Evolutionary conservation across 2,888 invertebrate species (phyloP).

Genomic region (Pseudococcus viburni): DNA sequence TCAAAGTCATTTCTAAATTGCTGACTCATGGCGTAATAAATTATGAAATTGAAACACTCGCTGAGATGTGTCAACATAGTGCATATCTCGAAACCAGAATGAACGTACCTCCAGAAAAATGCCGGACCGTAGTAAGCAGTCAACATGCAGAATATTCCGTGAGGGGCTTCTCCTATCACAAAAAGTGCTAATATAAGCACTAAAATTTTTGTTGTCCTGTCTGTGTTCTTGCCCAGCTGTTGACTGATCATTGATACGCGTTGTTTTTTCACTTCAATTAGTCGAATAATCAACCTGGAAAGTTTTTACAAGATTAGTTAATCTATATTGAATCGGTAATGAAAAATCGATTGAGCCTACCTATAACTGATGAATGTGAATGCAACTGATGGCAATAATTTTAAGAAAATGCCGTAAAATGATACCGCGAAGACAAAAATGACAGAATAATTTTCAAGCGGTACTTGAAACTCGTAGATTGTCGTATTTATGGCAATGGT

Average conservation of each 20-base stretch:
- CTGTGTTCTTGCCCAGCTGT: not conserved
- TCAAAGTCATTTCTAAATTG: no score
- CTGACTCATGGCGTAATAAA: no score
- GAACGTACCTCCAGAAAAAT: no score
- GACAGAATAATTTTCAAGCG: not conserved
- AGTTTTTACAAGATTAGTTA: no score
- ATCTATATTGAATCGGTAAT: no score
- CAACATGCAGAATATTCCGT: no score
- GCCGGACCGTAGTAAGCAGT: no score
- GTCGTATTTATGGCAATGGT: not conserved
- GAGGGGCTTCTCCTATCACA: not conserved
- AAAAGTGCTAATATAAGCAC: conserved; percentile 79
- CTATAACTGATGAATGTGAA: no score
- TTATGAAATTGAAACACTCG: no score
- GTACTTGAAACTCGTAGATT: not conserved
- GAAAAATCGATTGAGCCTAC: no score
- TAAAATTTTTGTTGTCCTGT: conserved; percentile 81
- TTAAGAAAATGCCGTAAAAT: not conserved
- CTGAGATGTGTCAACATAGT: no score
- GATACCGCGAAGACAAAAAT: not conserved
- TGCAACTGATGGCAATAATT: not conserved
- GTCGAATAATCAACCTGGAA: not conserved
- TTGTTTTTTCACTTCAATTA: not conserved
- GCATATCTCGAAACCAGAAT: no score
- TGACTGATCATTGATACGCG: not conserved